Conservation (phyloP, 2,113 vertebrate genomes). For the Poicephalus meyeri region DNA sequence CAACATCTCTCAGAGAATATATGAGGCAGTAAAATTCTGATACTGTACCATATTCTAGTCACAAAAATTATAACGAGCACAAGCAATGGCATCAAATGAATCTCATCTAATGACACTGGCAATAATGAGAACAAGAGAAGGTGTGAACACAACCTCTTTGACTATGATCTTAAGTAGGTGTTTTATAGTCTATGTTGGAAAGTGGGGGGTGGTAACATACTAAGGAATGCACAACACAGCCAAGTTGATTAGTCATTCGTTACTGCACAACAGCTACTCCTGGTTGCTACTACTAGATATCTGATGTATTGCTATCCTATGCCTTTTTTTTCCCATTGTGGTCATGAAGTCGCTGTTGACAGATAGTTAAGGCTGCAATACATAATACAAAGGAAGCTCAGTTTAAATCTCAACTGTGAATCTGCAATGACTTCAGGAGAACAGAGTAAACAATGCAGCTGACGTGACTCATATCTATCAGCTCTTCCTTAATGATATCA, state of each 20-base stretch:
- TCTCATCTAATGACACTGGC: constrained; percentile 37
- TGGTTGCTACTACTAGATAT: background rate
- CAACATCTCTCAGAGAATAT: constrained; percentile 56
- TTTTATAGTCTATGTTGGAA: background rate
- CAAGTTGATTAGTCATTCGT: constrained; percentile 1
- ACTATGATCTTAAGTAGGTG: background rate
- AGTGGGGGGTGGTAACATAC: background rate
- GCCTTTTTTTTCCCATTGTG: background rate
- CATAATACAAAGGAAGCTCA: background rate
- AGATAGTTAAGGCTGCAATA: background rate
- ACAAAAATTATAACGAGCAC: constrained; percentile 63
- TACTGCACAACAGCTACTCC: background rate
- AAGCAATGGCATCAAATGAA: constrained; percentile 46
- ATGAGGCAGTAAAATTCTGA: constrained; percentile 68
- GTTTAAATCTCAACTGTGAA: background rate
- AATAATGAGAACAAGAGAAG: constrained; percentile 31
- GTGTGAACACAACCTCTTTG: background rate
- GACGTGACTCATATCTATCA: background rate
- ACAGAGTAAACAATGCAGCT: background rate
- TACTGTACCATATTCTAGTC: constrained; percentile 54
- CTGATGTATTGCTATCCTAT: background rate
- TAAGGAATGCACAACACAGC: background rate
- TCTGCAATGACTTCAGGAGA: background rate
- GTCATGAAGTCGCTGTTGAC: background rate
- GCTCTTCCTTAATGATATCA: background rate